Conservation (phyloP, 2,888 invertebrate genomes). For the Dryococelus australis region DNA sequence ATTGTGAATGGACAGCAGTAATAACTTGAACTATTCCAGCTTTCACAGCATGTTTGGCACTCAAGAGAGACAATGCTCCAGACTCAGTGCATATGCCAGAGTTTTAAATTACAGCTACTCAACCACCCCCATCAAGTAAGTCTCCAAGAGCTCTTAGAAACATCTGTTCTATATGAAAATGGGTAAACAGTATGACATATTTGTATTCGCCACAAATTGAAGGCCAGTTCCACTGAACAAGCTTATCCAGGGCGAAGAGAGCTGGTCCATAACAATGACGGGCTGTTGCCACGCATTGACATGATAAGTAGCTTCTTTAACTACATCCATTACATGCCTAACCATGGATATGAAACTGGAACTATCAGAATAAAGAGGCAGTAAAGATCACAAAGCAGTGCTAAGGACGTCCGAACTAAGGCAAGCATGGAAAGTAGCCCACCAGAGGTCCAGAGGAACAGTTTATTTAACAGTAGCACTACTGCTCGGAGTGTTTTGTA, state of each 20-base stretch:
- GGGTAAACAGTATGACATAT: neutral
- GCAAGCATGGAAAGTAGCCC: neutral
- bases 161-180: neutral
- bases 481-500: neutral
- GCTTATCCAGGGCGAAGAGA: neutral
- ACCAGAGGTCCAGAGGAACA: neutral
- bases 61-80: neutral
- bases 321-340: neutral
- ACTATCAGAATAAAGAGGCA: neutral
- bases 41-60: neutral
- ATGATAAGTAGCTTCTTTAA: neutral
- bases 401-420: neutral
- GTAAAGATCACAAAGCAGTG: neutral
- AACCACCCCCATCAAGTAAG: neutral
- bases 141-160: slow-evolving; percentile 19
- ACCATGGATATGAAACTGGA: neutral
- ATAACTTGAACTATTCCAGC: neutral
- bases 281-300: neutral
- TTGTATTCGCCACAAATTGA: neutral
- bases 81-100: neutral
- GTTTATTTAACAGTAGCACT: neutral
- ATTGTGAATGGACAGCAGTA: neutral
- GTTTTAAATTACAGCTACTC: neutral
- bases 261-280: neutral
- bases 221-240: slow-evolving; percentile 6